These are phyloP conservation scores for Dimorphilus gyrociliatus DNA, from an alignment of 2,888 invertebrate genomes.

Conservation along the genomic window DNA sequence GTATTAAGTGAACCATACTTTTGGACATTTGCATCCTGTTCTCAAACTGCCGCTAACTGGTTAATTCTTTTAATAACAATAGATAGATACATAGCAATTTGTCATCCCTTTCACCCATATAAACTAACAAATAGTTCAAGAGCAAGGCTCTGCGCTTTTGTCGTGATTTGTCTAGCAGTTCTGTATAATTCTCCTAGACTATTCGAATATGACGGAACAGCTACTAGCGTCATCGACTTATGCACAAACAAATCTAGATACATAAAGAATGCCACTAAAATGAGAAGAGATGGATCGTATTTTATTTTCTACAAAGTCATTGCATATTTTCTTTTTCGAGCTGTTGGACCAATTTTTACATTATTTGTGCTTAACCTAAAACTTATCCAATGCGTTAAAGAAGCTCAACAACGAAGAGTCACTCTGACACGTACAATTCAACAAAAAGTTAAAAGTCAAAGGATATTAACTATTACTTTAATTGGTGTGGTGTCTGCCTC, in stretches of 20 bases:
- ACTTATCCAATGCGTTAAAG: slow-evolving; percentile 7
- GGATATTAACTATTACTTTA: slow-evolving; percentile 10
- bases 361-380: slow-evolving; percentile 8
- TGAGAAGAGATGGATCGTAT: slow-evolving; percentile 7
- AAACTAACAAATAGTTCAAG: no score
- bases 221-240: slow-evolving; percentile 4
- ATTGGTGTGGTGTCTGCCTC: slow-evolving; percentile 10
- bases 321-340: slow-evolving; percentile 9
- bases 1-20: no score
- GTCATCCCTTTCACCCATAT: no score
- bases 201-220: slow-evolving; percentile 8
- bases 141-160: slow-evolving; percentile 4
- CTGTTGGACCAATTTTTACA: slow-evolving; percentile 7
- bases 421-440: slow-evolving; percentile 5
- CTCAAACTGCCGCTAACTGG: slow-evolving; percentile 14
- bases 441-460: no score
- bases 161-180: slow-evolving; percentile 5
- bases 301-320: slow-evolving; percentile 9
- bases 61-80: slow-evolving; percentile 12
- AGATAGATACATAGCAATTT: slow-evolving; percentile 14
- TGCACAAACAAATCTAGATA: slow-evolving; percentile 3
- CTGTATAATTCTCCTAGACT: slow-evolving; percentile 14
- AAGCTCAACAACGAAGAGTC: slow-evolving; percentile 5
- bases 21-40: slow-evolving; percentile 11
- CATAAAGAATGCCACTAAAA: slow-evolving; percentile 2